Percentiles rank a stretch among this genome's conserved stretches.
These are phyloP conservation scores for Seriola rivoliana DNA, from an alignment of 2,113 vertebrate species.

Conservation along the genomic window DNA sequence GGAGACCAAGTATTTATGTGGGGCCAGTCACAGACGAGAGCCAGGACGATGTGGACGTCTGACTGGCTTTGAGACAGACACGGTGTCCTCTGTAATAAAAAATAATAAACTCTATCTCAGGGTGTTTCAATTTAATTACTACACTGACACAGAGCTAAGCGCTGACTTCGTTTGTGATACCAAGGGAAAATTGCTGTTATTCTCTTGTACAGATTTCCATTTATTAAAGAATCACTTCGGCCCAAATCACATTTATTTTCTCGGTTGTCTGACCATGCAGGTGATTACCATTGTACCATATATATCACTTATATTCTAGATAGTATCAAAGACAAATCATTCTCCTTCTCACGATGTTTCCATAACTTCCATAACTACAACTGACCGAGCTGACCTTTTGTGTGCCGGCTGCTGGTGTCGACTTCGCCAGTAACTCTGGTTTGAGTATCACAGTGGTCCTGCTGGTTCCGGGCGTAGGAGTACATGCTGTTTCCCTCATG, in stretches of 20 bases:
- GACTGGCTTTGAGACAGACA: conserved; percentile 23
- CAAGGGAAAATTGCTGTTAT: neutral
- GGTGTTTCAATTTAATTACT: neutral
- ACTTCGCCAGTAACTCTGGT: conserved; percentile 18
- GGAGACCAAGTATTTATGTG: conserved; percentile 27
- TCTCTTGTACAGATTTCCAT: neutral
- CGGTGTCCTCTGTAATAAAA: neutral
- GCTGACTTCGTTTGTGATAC: neutral
- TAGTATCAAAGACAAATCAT: neutral
- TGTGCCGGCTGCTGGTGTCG: neutral
- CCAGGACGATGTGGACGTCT: conserved; percentile 26
- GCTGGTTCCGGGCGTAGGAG: conserved; percentile 51
- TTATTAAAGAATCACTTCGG: neutral
- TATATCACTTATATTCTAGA: neutral
- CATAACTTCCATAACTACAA: conserved; percentile 1
- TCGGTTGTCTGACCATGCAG: no score
- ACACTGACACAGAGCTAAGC: neutral
- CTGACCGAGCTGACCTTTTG: conserved; percentile 35
- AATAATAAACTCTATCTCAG: conserved; percentile 4
- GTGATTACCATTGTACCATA: no score
- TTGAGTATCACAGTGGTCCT: conserved; percentile 28
- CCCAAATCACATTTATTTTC: neutral
- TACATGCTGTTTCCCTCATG: conserved; percentile 63
- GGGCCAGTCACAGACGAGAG: conserved; percentile 40
- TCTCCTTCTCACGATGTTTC: neutral